Conservation (phyloP, 2,888 invertebrate genomes). For the Stictocephala bisonia region DNA sequence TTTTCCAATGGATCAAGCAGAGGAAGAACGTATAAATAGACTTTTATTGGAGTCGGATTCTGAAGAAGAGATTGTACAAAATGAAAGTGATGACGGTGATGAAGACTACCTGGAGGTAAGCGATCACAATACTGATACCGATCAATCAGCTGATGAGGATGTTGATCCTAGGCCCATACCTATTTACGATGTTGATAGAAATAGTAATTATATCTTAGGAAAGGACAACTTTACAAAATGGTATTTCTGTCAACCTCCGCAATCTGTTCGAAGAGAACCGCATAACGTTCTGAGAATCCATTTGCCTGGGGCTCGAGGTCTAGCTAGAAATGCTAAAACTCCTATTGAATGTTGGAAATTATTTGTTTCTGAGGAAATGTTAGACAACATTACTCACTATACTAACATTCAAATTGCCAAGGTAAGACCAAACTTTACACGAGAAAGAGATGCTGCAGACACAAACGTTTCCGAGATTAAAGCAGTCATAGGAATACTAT, state of each 20-base stretch:
- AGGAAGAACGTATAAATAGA: neutral
- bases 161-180: neutral
- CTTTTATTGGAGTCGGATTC: neutral
- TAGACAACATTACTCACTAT: neutral
- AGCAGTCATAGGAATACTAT: neutral
- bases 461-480: neutral
- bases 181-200: neutral
- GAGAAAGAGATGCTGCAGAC: slow-evolving; percentile 1
- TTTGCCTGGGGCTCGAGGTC: neutral
- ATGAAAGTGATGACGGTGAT: neutral
- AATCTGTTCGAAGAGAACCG: neutral
- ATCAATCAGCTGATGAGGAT: too few relatives aligned
- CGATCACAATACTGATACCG: too few relatives aligned
- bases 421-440: neutral
- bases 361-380: neutral
- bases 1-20: neutral
- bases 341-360: neutral
- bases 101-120: neutral
- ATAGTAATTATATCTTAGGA: neutral
- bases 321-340: neutral
- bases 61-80: neutral
- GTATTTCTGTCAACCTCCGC: neutral
- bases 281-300: neutral
- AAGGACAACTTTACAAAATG: neutral
- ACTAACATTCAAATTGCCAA: neutral